Evolutionary conservation across 1,140 invertebrate genomes (phyloP), one percentile per base, ranked within the genome.

Genomic region (Dendrolimus kikuchii): DNA sequence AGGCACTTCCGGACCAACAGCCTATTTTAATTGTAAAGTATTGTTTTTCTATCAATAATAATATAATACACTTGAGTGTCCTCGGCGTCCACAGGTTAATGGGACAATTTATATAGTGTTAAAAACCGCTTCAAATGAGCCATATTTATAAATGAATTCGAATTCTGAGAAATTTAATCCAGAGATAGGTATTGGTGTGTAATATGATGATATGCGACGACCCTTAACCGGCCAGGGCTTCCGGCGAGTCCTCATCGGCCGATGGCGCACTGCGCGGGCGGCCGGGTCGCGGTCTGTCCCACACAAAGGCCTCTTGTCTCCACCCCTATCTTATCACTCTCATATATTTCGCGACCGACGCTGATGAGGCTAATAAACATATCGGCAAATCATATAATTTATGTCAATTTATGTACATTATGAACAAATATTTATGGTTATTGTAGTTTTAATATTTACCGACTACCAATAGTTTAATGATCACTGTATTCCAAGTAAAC

Each of bases 271-370:
- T 23, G 23, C 23, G 23, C 23, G 23, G 23, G 57, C 52, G 48
- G 6, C 65, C 61, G 66, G 57, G 58, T 56, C 67, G 56, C 61
- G 60, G 47, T 61, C 62, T 66, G 59, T 57, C 58, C 51, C 54
- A 53, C 59, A 81, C 75, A 83, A 62, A 68, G 66, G 69, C 62
- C 74, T 49, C 70, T 81, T 81, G 74, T 79, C 70, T 51, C 49
- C 49, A 65, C 60, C 68, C 64, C 66, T 77, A 74, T 80, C 74
- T 83, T 83, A 83, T 83, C 80, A 68, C 60, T 62, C 62, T 73
- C 70, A 69, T 67, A 78, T 75, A 79, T 68, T 83, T 82, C 66
- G 77, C 79, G 66, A 75, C 68, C 59, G 57, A 54, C 52, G 58
- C 62, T 78, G 77, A 80, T 76, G 71, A 80, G 67, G 60, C 60